Evolutionary conservation across 2,113 vertebrate species (phyloP).

Genomic region (Nyctereutes procyonoides): DNA sequence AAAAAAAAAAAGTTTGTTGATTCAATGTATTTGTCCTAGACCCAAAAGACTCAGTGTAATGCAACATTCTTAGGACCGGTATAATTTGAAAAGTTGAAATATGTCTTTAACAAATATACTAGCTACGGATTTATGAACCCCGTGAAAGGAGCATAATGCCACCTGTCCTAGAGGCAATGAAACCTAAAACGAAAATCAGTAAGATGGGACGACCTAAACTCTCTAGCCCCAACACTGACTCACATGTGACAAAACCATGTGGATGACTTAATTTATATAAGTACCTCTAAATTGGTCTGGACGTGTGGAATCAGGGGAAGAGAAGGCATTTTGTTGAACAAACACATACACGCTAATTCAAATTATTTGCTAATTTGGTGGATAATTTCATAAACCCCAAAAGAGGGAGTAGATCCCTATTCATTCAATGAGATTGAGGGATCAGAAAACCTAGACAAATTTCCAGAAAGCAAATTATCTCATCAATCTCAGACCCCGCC

Average conservation of each 20-base stretch:
- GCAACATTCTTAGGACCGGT: not conserved
- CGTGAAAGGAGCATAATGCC: not conserved
- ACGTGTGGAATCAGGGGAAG: not conserved
- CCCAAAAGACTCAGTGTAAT: not conserved
- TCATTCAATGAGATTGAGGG: not conserved
- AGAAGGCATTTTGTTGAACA: not conserved
- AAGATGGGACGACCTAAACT: not conserved
- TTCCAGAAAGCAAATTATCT: not conserved
- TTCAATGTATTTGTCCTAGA: not conserved
- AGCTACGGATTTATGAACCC: not conserved
- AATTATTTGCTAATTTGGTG: not conserved
- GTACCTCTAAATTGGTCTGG: not conserved
- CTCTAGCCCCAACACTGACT: not conserved
- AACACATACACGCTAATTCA: not conserved
- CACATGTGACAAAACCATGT: not conserved
- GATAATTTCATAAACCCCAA: not conserved
- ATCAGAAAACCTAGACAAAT: not conserved
- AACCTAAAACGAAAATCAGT: not conserved
- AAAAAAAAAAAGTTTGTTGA: not conserved
- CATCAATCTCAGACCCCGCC: not conserved
- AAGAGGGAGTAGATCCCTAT: not conserved
- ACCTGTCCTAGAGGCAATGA: not conserved
- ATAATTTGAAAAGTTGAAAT: constrained; percentile 31
- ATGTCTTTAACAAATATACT: not conserved
- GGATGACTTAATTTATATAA: not conserved